Conservation (phyloP, 2,113 vertebrate genomes). For the human region GRCh38 chr7:155415001-155415500, state of each 20-base stretch:
- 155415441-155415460: rapidly evolving
- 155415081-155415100: too few species aligned
- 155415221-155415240: background rate
- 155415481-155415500: rapidly evolving
- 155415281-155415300: background rate
- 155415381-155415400: background rate
- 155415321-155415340: background rate
- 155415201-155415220: background rate
- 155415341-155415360: background rate
- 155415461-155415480: background rate
- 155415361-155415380: background rate
- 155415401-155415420: background rate
- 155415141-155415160: background rate
- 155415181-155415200: background rate
- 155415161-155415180: background rate
- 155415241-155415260: rapidly evolving
- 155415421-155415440: rapidly evolving
- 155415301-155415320: background rate
- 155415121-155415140: too few species aligned
- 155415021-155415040: too few species aligned
- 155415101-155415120: too few species aligned
- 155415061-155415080: too few species aligned
- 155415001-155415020: too few species aligned
- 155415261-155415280: rapidly evolving
- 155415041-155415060: too few species aligned